These are phyloP conservation scores for Trididemnum clinides DNA, from an alignment of 23 tunicate species.

Conservation along the genomic window DNA sequence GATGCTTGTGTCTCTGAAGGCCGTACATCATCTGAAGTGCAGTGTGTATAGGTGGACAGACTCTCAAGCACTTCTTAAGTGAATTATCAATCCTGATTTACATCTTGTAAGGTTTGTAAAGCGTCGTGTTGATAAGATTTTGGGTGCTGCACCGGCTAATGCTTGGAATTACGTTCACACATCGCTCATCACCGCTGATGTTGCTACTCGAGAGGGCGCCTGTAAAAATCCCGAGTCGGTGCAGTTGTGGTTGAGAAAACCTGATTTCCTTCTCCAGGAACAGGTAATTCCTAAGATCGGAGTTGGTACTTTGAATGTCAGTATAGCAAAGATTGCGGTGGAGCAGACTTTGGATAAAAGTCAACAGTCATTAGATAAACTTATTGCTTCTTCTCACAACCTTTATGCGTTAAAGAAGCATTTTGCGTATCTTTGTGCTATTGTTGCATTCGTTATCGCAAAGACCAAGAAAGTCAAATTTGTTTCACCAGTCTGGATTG, in stretches of 20 bases:
- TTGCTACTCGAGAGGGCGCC: background rate
- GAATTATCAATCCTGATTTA: background rate
- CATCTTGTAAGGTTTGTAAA: background rate
- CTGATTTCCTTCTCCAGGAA: too few species aligned
- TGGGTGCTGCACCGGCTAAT: background rate
- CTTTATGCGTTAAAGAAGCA: background rate
- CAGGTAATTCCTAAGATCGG: too few species aligned
- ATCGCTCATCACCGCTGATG: background rate
- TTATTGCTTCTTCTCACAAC: background rate
- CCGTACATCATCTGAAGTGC: background rate
- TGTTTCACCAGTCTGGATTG: background rate
- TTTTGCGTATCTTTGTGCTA: background rate
- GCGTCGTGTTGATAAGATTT: background rate
- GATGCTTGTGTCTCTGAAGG: background rate
- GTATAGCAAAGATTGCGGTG: too few species aligned
- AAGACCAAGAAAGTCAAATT: background rate
- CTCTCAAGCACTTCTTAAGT: background rate
- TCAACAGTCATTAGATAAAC: background rate
- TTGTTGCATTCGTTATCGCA: background rate
- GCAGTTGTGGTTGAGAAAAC: background rate
- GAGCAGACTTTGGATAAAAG: background rate
- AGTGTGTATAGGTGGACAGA: background rate
- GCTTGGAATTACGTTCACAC: background rate
- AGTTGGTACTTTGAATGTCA: too few species aligned
- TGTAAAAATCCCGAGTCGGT: background rate